Conservation (phyloP, 2,888 invertebrate species). For the Hofmannophila pseudospretella region DNA sequence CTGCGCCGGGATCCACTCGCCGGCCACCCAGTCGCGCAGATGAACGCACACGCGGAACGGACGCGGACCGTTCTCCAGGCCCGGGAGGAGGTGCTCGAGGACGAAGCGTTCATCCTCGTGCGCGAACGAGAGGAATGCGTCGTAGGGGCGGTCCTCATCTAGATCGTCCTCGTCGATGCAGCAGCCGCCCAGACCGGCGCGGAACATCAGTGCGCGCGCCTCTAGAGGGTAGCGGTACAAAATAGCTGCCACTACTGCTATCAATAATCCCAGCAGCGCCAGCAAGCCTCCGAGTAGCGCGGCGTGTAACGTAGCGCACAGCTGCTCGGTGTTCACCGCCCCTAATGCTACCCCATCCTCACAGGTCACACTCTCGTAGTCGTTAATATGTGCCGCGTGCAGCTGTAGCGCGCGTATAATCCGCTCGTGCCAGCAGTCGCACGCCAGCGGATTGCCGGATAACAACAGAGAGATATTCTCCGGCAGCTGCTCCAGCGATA, state of each 20-base stretch:
- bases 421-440: constrained; percentile 19
- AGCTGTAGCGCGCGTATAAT: constrained; percentile 11
- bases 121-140: constrained; percentile 89
- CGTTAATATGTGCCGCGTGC: constrained; percentile 10
- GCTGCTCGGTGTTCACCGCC: constrained; percentile 14
- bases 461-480: constrained; percentile 14
- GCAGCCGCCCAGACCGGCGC: constrained; percentile 15
- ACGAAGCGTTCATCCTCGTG: constrained; percentile 86
- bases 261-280: constrained; percentile 10
- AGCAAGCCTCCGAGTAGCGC: constrained; percentile 14
- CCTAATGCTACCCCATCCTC: background rate
- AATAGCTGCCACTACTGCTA: constrained; percentile 5
- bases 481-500: constrained; percentile 14
- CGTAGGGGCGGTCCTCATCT: constrained; percentile 67
- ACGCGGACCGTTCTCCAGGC: constrained; percentile 76
- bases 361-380: constrained; percentile 19
- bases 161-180: constrained; percentile 17
- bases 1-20: constrained; percentile 84
- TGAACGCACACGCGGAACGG: constrained; percentile 81
- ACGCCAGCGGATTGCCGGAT: constrained; percentile 22
- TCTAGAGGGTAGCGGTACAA: constrained; percentile 21
- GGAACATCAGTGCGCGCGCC: constrained; percentile 21
- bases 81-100: constrained; percentile 80
- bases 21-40: constrained; percentile 84
- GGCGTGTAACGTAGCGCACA: constrained; percentile 26